phyloP scores from a whole-genome alignment of 37 sponge, comb jelly and placozoan species.

The Chondrilla cf. caribensis region DNA sequence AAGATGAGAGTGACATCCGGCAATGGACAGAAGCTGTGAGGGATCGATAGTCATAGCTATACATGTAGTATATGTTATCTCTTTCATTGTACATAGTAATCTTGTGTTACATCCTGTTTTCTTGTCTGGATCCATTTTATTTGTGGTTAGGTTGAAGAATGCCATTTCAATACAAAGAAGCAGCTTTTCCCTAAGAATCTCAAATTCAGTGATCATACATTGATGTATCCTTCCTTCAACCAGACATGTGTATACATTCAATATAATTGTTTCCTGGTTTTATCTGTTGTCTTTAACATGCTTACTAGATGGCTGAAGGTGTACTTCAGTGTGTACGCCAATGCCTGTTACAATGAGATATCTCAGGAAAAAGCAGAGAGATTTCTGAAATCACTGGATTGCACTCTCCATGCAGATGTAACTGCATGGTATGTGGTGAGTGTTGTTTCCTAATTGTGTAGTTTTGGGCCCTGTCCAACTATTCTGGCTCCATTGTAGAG shows the following conservation, averaged over 20 bases:
- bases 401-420: neutral
- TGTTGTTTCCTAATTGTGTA: neutral
- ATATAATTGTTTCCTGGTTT: neutral
- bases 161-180: constrained; percentile 7
- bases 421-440: constrained; percentile 2
- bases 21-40: constrained; percentile 70
- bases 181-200: constrained; percentile 7
- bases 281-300: neutral
- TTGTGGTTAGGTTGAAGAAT: neutral
- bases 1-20: constrained; percentile 32
- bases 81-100: neutral
- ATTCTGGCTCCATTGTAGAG: neutral
- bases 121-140: neutral
- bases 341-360: neutral
- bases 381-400: neutral
- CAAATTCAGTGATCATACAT: constrained; percentile 13
- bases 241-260: neutral
- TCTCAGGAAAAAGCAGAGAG: neutral
- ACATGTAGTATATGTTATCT: neutral
- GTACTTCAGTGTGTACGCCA: neutral
- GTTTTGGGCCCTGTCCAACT: too few species aligned
- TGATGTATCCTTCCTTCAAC: neutral
- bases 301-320: constrained; percentile 8
- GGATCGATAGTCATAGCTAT: neutral
- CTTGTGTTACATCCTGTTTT: neutral